Evolutionary conservation across 2,113 vertebrate species (phyloP), one percentile per base, ranked within the genome.

Genomic region (Phoxinus phoxinus): DNA sequence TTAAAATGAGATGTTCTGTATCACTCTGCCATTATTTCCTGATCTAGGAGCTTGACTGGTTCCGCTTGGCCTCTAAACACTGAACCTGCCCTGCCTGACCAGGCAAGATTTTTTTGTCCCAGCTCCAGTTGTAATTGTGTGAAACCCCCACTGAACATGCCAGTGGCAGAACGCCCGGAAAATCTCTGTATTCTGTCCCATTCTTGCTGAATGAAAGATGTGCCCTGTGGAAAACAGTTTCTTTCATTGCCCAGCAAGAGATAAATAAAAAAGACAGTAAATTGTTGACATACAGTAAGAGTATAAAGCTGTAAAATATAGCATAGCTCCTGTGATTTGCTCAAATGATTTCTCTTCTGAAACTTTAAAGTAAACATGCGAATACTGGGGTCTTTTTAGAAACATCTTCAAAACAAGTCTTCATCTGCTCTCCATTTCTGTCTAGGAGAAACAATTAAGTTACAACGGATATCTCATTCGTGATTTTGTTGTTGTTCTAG

Each of bases 71-170:
- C 48, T 76, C 71, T 27, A n/a, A 74, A 25, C 71, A 72, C 35
- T 48, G 71, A 74, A 46, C 41, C 71, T 74, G 23, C 41, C 71
- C 44, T 48, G 72, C 41, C 72, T 51, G 44, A n/a, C 44, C 44
- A 48, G 44, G 44, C n/a, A 19, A 53, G 27, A 76, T 56, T 48
- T 76, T 41, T 76, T 76, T 76, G 74, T 76, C 25, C n/a, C 7
- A 53, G 48, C 17, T 56, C 48, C 74, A 76, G 25, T 56, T 75
- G 46, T 32, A 76, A 76, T 76, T 76, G 74, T 53, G 48, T 75
- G 76, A 77, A 84, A 75, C 35, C 75, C 84, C 86, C 87, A 44
- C 72, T 72, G 58, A 84, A 87, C 83, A 86, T 75, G 35, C 37
- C 53, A 67, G 65, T 89, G 82, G 88, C 61, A 71, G 59, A 0